Conservation (phyloP, 2,113 vertebrate genomes). For the Nesogale talazaci region DNA sequence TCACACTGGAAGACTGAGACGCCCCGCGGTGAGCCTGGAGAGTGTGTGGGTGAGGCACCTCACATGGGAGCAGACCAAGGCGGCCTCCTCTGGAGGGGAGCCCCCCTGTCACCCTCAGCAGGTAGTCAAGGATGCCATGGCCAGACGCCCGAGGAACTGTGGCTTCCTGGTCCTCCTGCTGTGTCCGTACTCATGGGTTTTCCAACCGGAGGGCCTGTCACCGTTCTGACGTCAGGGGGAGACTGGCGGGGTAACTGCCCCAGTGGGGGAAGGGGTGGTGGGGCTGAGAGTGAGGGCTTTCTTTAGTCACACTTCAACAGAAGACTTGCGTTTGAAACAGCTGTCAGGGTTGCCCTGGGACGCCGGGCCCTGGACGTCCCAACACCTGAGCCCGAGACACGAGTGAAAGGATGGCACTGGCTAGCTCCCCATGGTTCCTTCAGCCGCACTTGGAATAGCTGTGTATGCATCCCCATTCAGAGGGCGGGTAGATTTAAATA, state of each 20-base stretch:
- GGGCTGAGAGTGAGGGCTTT: conserved; percentile 23
- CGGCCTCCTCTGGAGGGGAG: conserved; percentile 53
- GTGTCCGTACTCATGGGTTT: conserved; percentile 58
- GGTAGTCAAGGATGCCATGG: conserved; percentile 28
- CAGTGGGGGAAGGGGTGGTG: too few relatives aligned
- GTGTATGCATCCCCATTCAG: not conserved
- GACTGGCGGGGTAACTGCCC: too few relatives aligned
- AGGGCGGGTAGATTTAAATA: conserved; percentile 43
- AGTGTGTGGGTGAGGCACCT: conserved; percentile 26
- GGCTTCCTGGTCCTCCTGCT: conserved; percentile 49
- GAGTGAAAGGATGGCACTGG: not conserved
- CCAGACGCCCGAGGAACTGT: conserved; percentile 42
- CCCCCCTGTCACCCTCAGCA: conserved; percentile 30
- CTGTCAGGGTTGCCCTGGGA: not conserved
- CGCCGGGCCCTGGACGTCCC: conserved; percentile 35
- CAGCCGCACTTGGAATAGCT: not conserved
- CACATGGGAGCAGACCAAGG: conserved; percentile 46
- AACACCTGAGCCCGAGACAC: not conserved
- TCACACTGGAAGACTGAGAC: conserved; percentile 27
- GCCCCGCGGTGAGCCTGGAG: conserved; percentile 58
- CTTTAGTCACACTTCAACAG: conserved; percentile 50
- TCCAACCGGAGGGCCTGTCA: conserved; percentile 40
- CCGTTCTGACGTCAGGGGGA: conserved; percentile 38
- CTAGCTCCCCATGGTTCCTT: conserved; percentile 31
- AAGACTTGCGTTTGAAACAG: conserved; percentile 19